Base-by-base conservation (phyloP, 2,113 vertebrate genomes). In the Xenotilapia leptura region DNA sequence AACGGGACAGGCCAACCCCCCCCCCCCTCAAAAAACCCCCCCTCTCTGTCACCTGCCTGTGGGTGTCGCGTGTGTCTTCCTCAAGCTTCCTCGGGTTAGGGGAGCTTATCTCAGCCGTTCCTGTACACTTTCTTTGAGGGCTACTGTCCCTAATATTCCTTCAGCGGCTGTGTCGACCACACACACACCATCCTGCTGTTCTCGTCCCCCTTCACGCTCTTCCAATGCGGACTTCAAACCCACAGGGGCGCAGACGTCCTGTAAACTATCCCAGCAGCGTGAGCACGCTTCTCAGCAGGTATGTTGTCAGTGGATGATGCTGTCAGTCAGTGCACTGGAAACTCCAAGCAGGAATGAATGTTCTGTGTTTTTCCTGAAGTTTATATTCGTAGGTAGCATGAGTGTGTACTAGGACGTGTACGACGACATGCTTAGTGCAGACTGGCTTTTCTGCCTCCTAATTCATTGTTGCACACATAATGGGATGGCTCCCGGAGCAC, bases 21-120 rank as follows among this genome's bases (percentile, higher is more conserved):
- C 4, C 14, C 14, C 36, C 9, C 1, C 23, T 3, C 23, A 51
- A 51, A 51, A 51, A 51, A 3, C 0, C 0, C 31, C 33, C 26
- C 26, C 26, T 68, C 33, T 1, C 65, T 23, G n/a, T 23, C 19
- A 23, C 31, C 17, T 10, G 31, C 6, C 31, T 11, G 38, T 13
- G n/a, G 7, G n/a, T 6, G 36, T 14, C 21, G 3, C 0, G 3
- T 15, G 38, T 4, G 36, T 14, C 23, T 56, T 56, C 54, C 54
- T 56, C 54, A 8, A 8, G 12, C 23, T 5, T 56, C 23, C 54
- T 56, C 3, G 6, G 54, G 54, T 26, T 56, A 8, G 23, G 54
- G 54, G 54, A 56, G 12, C 3, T 56, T 2, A 56, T 14, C 12
- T 56, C 23, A 56, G 23, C 12, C 21, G 3, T 56, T 26, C 12